These are phyloP conservation scores for Coenobita brevimanus DNA, from an alignment of 1,140 invertebrate genomes.

Conservation along the genomic window DNA sequence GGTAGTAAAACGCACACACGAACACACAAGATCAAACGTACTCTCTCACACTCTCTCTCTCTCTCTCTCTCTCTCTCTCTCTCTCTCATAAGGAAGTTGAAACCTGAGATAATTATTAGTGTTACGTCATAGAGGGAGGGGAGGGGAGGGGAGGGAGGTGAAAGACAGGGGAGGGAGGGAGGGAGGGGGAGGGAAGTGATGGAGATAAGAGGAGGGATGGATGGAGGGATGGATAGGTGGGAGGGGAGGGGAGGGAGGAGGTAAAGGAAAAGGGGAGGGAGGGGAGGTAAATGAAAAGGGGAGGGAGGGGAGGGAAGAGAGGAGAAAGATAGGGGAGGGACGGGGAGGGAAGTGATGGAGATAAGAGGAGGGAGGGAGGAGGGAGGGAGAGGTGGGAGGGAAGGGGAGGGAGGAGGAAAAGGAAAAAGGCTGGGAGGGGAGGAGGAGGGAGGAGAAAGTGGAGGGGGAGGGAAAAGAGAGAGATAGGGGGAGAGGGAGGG, in stretches of 20 bases:
- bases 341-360: background rate
- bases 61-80: conserved; percentile 22
- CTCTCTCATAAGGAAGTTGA: background rate
- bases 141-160: background rate
- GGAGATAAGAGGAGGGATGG: background rate
- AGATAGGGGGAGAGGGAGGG: background rate
- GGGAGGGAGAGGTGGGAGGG: background rate
- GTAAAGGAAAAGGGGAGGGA: background rate
- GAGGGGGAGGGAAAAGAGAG: background rate
- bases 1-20: background rate
- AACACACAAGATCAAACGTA: background rate
- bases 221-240: background rate
- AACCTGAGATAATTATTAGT: background rate
- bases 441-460: background rate
- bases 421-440: background rate
- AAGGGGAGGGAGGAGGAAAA: background rate
- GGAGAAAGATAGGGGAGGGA: background rate
- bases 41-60: background rate
- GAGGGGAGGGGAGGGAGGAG: background rate
- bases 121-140: background rate
- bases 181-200: background rate
- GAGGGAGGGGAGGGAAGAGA: background rate
- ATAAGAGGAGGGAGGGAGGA: background rate
- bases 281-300: background rate
- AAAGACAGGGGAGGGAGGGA: background rate